A percentile compares a stretch with the other conserved stretches of the same genome.
Conservation (phyloP, 1,140 invertebrate species). For the Bombus soroeensis region DNA sequence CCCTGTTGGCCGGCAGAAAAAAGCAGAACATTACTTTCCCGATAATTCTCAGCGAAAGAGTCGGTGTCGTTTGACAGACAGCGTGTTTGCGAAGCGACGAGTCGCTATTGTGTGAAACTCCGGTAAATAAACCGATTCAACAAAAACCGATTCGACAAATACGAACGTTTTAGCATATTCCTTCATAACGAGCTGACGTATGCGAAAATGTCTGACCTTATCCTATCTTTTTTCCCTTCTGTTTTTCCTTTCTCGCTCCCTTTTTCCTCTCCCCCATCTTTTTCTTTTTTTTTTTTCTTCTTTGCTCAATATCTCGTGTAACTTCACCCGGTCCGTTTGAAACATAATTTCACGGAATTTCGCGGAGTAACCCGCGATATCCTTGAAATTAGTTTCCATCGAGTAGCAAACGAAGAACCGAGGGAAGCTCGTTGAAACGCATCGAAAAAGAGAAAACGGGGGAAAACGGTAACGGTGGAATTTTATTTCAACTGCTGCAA, state of each 20-base stretch:
- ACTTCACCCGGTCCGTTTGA: not conserved
- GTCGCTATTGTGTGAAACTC: not conserved
- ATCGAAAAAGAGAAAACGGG: not conserved
- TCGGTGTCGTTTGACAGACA: slow-evolving; percentile 26
- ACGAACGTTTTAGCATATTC: slow-evolving; percentile 29
- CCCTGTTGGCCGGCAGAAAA: not conserved
- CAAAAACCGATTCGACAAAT: slow-evolving; percentile 39
- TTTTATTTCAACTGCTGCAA: not conserved
- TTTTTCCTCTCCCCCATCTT: not conserved
- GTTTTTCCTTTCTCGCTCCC: not conserved
- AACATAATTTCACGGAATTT: slow-evolving; percentile 7
- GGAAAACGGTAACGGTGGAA: not conserved
- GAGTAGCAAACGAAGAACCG: not conserved
- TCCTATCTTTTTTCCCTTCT: accelerated
- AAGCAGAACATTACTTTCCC: not conserved
- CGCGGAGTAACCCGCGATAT: not conserved
- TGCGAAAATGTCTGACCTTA: not conserved
- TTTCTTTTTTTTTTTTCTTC: not conserved
- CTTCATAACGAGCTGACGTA: not conserved
- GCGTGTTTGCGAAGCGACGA: slow-evolving; percentile 1
- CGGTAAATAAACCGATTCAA: slow-evolving; percentile 32
- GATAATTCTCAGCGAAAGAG: slow-evolving; percentile 4
- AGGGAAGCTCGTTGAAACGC: too few relatives aligned
- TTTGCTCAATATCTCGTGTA: not conserved
- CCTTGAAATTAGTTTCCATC: slow-evolving; percentile 29